Percentiles rank a stretch among this genome's conserved stretches.
Conservation (phyloP, 2,888 invertebrate species). For the Drosophila aldrichi region DNA sequence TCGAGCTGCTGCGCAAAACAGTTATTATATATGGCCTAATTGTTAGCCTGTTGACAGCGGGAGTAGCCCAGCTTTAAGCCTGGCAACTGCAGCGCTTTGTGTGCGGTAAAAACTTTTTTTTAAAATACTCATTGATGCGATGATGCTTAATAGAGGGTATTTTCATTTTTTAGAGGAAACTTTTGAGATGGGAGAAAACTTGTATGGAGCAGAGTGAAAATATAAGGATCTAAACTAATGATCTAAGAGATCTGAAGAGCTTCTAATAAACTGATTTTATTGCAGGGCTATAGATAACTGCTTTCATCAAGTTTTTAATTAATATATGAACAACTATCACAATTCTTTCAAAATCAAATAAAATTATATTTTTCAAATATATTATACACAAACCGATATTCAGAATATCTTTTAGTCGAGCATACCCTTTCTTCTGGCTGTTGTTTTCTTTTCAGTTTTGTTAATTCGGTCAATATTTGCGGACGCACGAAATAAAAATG, state of each 20-base stretch:
- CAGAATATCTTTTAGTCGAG: background rate
- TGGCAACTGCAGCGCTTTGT: constrained; percentile 43
- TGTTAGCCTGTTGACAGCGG: constrained; percentile 51
- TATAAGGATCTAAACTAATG: background rate
- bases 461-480: constrained; percentile 83
- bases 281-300: no score
- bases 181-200: background rate
- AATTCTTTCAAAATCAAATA: background rate
- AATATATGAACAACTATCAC: no score
- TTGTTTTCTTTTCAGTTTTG: constrained; percentile 62
- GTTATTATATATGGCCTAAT: constrained; percentile 36
- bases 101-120: constrained; percentile 62
- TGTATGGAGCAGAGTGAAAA: background rate
- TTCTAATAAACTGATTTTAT: no score
- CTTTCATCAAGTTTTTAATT: no score
- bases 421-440: background rate
- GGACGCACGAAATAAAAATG: constrained; percentile 82
- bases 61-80: constrained; percentile 41
- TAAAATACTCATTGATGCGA: background rate
- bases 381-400: no score
- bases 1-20: constrained; percentile 1
- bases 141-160: background rate
- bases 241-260: background rate
- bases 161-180: fast-evolving
- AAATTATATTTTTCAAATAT: no score